Percentiles rank a stretch among this genome's conserved stretches.
phyloP scores from a whole-genome alignment of 2,797 vertebrate genomes.

The Protosalanx chinensis region DNA sequence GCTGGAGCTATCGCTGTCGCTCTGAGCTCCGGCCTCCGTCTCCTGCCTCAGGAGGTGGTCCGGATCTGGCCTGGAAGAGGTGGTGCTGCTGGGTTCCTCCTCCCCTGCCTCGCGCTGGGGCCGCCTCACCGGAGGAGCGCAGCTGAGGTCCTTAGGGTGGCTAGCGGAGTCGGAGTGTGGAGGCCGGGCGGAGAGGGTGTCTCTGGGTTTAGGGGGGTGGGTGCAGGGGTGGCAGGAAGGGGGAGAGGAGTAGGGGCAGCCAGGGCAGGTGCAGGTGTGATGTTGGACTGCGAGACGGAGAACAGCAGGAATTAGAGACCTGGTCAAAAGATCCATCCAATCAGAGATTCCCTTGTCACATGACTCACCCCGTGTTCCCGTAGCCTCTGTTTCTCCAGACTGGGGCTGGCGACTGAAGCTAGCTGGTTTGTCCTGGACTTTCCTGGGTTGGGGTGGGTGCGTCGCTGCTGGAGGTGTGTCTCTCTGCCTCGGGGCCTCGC shows the following conservation, averaged over 20 bases:
- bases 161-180: conserved; percentile 15
- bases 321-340: neutral
- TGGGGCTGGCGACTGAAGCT: conserved; percentile 21
- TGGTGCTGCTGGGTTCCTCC: conserved; percentile 46
- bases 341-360: neutral
- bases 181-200: conserved; percentile 17
- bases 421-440: conserved; percentile 48
- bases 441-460: conserved; percentile 7
- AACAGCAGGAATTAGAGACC: neutral
- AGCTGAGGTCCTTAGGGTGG: conserved; percentile 53
- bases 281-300: conserved; percentile 48
- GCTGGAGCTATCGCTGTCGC: conserved; percentile 26
- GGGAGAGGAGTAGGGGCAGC: conserved; percentile 66
- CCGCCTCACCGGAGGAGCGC: conserved; percentile 38
- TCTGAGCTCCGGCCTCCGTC: conserved; percentile 42
- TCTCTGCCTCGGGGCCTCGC: conserved; percentile 53
- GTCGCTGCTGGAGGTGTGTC: conserved; percentile 25
- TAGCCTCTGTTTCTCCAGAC: conserved; percentile 47
- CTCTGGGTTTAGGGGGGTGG: conserved; percentile 58
- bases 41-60: conserved; percentile 39
- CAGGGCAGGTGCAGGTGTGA: conserved; percentile 67
- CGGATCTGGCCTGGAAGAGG: conserved; percentile 30
- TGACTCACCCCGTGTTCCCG: conserved; percentile 49
- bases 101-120: conserved; percentile 55
- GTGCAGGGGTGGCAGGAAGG: conserved; percentile 48